Base-by-base conservation (phyloP, 1,140 invertebrate species). In the Spodoptera litura region DNA sequence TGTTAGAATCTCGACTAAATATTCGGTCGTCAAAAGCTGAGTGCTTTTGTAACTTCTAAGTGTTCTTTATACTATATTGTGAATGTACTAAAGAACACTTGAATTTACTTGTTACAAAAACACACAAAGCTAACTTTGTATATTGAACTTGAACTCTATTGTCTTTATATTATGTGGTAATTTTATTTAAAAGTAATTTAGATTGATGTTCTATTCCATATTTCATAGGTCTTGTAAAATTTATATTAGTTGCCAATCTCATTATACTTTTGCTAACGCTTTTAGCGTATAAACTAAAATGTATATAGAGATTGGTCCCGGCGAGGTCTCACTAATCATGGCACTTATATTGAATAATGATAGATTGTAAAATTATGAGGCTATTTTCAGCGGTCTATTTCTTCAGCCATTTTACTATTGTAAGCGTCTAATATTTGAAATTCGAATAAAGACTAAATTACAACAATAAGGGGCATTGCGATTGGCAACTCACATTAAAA, bases 321-420 rank as follows among this genome's bases (percentile, higher is more conserved):
- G 20, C 20, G 71, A 27, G 71, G 71, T 13, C n/a, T 25, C 35
- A 38, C 56, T 58, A 73, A 71, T 55, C 68, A 35, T n/a, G 71
- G 55, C n/a, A 55, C 31, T 72, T 58, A 56, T 15, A 71, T 73
- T 73, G 71, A 53, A 73, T 73, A 59, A 38, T 73, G 25, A 73
- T 58, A 15, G 35, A 38, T 38, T 2, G 35, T 38, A 59, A 31
- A 12, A 55, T 71, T 56, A 71, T n/a, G 49, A 15, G 49, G 13
- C 64, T 68, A 25, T 20, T 3, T 20, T 20, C 20, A 52, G 44
- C 27, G 44, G 31, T 35, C 51, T 55, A 9, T 27, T 49, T 25
- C 49, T 66, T 49, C 27, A 25, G 44, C 64, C 10, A 53, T 38
- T 38, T 38, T 2, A n/a, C 10, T 35, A 61, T 25, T 52, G 49